Evolutionary conservation across 2,113 vertebrate species (phyloP).

Genomic region (Eleginops maclovinus): DNA sequence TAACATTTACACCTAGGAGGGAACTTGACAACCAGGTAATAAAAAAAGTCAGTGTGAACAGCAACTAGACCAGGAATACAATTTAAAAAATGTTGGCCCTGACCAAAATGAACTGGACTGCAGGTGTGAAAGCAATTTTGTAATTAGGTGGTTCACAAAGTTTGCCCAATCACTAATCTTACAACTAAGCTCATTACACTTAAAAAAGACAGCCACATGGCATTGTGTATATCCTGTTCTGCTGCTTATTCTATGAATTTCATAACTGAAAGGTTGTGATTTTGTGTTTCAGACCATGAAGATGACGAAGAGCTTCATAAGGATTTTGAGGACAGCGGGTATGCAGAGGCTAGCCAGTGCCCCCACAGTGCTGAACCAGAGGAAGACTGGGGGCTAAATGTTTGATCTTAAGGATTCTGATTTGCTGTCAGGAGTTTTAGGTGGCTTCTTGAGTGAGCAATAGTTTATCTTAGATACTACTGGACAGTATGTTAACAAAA

Average conservation of each 20-base stretch:
- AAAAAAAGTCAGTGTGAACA: too few relatives aligned
- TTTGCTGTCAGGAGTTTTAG: slow-evolving; percentile 19
- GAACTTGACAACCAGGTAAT: too few relatives aligned
- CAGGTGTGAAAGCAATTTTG: too few relatives aligned
- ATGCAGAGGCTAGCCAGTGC: slow-evolving; percentile 6
- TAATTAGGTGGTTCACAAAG: background rate
- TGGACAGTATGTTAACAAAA: too few relatives aligned
- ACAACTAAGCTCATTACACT: background rate
- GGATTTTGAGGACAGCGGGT: slow-evolving; percentile 54
- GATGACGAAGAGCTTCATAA: slow-evolving; percentile 40
- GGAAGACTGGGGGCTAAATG: slow-evolving; percentile 75
- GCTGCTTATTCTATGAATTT: background rate
- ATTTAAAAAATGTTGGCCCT: too few relatives aligned
- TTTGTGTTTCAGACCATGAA: slow-evolving; percentile 55
- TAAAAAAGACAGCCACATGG: background rate
- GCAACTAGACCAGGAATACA: too few relatives aligned
- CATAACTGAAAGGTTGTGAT: background rate
- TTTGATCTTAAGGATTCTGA: slow-evolving; percentile 20
- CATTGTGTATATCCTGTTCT: background rate
- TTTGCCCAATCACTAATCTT: background rate
- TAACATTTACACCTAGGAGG: background rate
- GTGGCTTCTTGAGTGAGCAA: background rate
- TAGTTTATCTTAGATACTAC: background rate
- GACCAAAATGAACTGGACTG: too few relatives aligned
- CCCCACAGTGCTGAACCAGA: slow-evolving; percentile 14